phyloP scores from a whole-genome alignment of 2,797 vertebrate genomes.

The Acanthurus tractus region DNA sequence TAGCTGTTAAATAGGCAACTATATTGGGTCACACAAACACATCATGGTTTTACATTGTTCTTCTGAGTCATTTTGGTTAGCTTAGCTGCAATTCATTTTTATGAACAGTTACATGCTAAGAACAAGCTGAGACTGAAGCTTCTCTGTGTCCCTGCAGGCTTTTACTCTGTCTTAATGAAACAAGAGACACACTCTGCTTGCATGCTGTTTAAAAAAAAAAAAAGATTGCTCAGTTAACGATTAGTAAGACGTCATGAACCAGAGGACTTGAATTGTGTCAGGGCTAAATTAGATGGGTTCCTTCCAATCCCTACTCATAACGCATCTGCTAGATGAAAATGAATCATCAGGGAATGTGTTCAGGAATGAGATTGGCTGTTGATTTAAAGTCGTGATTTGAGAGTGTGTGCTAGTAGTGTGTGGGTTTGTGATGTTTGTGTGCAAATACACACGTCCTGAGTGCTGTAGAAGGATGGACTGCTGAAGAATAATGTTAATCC shows the following conservation, averaged over 20 bases:
- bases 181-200: constrained; percentile 1
- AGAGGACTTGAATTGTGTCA: constrained; percentile 18
- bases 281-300: constrained; percentile 52
- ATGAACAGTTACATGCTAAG: not conserved
- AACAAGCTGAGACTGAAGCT: not conserved
- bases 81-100: not conserved
- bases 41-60: not conserved
- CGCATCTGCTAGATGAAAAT: constrained; percentile 62
- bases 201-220: constrained; percentile 8
- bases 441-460: constrained; percentile 11
- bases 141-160: constrained; percentile 17
- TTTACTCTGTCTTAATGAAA: constrained; percentile 34
- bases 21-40: too few relatives aligned
- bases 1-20: too few relatives aligned
- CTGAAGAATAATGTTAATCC: constrained; percentile 31
- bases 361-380: constrained; percentile 49
- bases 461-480: constrained; percentile 11
- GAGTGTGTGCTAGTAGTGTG: constrained; percentile 29
- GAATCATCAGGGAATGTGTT: constrained; percentile 39
- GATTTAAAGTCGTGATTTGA: constrained; percentile 60
- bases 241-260: constrained; percentile 41
- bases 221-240: constrained; percentile 39
- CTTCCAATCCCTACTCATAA: constrained; percentile 52
- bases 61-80: not conserved
- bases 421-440: constrained; percentile 24